Conservation (phyloP, 2,888 invertebrate genomes). For the Autographa gamma region DNA sequence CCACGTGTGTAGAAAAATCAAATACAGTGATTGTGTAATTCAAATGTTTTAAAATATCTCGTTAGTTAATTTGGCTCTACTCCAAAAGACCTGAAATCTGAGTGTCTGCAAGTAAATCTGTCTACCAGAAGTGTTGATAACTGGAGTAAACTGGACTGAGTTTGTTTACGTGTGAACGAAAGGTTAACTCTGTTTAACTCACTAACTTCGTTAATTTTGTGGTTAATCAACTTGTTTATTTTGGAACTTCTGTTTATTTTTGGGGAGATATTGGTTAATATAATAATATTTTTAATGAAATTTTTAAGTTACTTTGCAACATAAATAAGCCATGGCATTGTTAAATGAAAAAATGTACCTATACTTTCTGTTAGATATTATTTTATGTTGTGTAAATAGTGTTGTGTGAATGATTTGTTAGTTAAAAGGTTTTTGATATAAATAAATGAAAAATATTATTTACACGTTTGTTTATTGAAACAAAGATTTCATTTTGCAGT, state of each 20-base stretch:
- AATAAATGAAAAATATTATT: neutral
- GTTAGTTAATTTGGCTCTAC: constrained; percentile 47
- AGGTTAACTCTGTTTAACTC: constrained; percentile 55
- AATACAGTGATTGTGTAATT: constrained; percentile 38
- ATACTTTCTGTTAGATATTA: no score
- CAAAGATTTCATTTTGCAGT: no score
- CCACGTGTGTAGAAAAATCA: no score
- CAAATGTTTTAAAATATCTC: constrained; percentile 50
- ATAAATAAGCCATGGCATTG: no score
- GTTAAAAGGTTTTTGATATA: no score
- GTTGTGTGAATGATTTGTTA: no score
- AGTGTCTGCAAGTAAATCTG: constrained; percentile 31
- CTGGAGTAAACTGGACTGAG: constrained; percentile 48
- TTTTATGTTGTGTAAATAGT: no score
- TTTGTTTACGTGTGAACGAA: constrained; percentile 56
- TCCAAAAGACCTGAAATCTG: constrained; percentile 44
- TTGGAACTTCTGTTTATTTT: constrained; percentile 39
- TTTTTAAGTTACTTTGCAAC: no score
- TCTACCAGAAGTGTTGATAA: constrained; percentile 42
- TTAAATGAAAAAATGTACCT: no score
- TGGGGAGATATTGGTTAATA: constrained; percentile 1
- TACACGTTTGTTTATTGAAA: neutral
- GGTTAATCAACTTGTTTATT: constrained; percentile 56
- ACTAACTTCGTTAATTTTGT: constrained; percentile 51
- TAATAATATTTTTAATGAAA: no score